phyloP scores from a whole-genome alignment of 2,797 vertebrate species.

The Aldrovandia affinis region DNA sequence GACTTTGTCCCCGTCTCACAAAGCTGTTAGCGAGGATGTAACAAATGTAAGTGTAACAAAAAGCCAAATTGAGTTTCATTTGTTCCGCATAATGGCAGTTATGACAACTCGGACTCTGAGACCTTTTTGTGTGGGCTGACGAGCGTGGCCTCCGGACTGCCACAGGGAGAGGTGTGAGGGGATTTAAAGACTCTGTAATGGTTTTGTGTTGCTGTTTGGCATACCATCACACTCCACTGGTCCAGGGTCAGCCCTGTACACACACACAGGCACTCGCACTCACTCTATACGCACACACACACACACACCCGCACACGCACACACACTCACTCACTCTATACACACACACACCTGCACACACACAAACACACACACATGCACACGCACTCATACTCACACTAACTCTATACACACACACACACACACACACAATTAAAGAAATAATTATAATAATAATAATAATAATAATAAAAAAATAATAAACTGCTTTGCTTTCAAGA shows the following conservation, averaged over 20 bases:
- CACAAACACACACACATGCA: too few species aligned
- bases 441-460: too few species aligned
- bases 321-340: too few species aligned
- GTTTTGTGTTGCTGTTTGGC: background rate
- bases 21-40: background rate
- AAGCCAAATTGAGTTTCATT: background rate
- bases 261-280: background rate
- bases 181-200: background rate
- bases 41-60: background rate
- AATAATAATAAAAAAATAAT: conserved; percentile 29
- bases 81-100: too few species aligned
- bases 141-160: background rate
- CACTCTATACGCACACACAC: background rate
- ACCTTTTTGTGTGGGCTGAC: background rate
- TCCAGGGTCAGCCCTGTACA: background rate
- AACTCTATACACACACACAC: too few species aligned
- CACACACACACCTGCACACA: too few species aligned
- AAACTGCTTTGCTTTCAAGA: conserved; percentile 49
- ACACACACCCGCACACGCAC: too few species aligned
- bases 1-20: background rate
- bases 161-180: too few species aligned
- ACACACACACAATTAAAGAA: too few species aligned
- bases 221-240: background rate
- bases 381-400: too few species aligned
- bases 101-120: too few species aligned